Percentiles rank a stretch among this genome's conserved stretches.
Evolutionary conservation across 1,140 invertebrate genomes (phyloP).

Genomic region (Chironomus tepperi): DNA sequence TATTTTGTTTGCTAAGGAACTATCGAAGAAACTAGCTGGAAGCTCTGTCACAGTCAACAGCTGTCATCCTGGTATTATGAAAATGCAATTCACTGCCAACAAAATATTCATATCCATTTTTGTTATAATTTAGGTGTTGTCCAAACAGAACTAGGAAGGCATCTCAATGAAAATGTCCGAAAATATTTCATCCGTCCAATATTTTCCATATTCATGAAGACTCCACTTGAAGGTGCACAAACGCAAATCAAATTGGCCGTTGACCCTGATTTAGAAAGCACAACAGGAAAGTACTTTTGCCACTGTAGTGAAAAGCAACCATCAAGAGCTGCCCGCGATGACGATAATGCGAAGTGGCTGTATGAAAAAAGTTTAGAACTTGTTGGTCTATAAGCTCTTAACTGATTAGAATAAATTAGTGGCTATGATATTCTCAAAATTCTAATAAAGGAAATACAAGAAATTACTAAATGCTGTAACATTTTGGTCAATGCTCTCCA

Average conservation of each 20-base stretch:
- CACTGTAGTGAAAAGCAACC: constrained; percentile 47
- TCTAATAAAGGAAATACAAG: too few species aligned
- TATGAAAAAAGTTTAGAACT: constrained; percentile 62
- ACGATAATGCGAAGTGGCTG: constrained; percentile 48
- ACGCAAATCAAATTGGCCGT: constrained; percentile 70
- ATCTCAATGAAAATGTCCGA: constrained; percentile 45
- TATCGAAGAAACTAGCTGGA: constrained; percentile 48
- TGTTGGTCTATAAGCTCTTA: constrained; percentile 44
- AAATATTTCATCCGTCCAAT: constrained; percentile 32
- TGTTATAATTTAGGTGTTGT: constrained; percentile 67
- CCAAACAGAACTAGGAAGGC: constrained; percentile 58
- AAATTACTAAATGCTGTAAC: too few species aligned
- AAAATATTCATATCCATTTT: constrained; percentile 31
- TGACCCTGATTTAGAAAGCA: constrained; percentile 57
- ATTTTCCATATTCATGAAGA: constrained; percentile 46
- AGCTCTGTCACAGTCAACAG: constrained; percentile 56
- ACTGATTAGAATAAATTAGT: too few species aligned
- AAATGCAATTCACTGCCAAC: background rate
- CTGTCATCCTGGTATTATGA: constrained; percentile 52
- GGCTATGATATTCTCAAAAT: too few species aligned
- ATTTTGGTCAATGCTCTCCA: too few species aligned
- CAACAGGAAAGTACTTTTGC: constrained; percentile 48
- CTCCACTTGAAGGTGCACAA: constrained; percentile 61
- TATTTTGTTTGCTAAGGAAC: constrained; percentile 57
- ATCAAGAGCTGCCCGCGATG: constrained; percentile 40